Base-by-base conservation (phyloP, 1,140 invertebrate species). In the Belonocnema kinseyi region DNA sequence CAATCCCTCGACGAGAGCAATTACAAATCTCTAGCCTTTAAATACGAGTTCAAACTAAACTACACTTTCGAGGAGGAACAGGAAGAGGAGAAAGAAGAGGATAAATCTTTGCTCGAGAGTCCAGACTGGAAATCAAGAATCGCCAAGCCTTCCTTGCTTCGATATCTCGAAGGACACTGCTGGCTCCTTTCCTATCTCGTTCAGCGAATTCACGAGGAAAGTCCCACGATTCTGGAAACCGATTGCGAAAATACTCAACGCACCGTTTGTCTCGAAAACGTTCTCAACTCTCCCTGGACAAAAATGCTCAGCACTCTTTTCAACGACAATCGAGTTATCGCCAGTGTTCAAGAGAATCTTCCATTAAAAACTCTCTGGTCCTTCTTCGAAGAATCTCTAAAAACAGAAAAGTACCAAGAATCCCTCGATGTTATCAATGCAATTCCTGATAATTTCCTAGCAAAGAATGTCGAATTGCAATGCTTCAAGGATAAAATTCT, bases 131-230 rank as follows among this genome's bases (percentile, higher is more conserved):
- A 40, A 16, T 40, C 61, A 66, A 66, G 61, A 66, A 40, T 66
- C 13, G 76, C 90, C 52, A 83, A 83, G 75, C 50, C 86, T n/a
- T 87, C 76, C 17, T 76, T 94, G 10, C 86, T 94, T 33, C 91
- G 91, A 72, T 94, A 94, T 74, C 89, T 94, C 7, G 88, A 91
- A 72, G 90, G 90, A 51, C 90, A 93, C 72, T 94, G 94, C 80
- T 92, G 92, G 91, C 72, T 94, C 2, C 77, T 94, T 21, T 93
- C 93, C 2, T 92, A 93, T 80, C 85, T 94, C 5, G 81, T 94
- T 19, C 90, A 92, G 76, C 90, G 91, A 53, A 91, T 94, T 78
- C 89, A 93, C 74, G 86, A 80, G 14, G 78, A 86, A 50, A 80
- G 72, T 77, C 87, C 77, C 76, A 88, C 79, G 73, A 85, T 83